Conservation (phyloP, 2,797 vertebrate species). For the Liparis tanakae region DNA sequence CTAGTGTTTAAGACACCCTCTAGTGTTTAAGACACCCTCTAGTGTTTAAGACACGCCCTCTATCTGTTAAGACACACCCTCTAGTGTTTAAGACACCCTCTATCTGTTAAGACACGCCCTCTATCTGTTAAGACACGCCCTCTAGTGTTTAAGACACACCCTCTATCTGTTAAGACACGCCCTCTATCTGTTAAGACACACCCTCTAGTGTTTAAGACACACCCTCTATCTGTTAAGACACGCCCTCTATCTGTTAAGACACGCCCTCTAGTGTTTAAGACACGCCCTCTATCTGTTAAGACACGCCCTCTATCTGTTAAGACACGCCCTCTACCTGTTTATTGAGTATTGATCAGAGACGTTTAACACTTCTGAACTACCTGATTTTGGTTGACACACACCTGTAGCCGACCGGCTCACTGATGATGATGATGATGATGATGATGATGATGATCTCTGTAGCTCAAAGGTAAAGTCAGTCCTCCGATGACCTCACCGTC, state of each 20-base stretch:
- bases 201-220: too few species aligned
- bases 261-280: too few species aligned
- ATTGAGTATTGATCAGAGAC: conserved; percentile 36
- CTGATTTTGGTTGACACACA: conserved; percentile 25
- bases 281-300: background rate
- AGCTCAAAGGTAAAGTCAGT: background rate
- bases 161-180: too few species aligned
- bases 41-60: background rate
- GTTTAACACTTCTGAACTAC: conserved; percentile 16
- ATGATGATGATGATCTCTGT: background rate
- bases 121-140: too few species aligned
- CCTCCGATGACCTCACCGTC: conserved; percentile 27
- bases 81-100: background rate
- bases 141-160: too few species aligned
- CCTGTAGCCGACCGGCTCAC: conserved; percentile 19
- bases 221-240: too few species aligned
- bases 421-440: conserved; percentile 11
- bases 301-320: background rate
- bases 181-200: too few species aligned
- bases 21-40: too few species aligned
- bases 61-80: background rate
- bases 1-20: too few species aligned
- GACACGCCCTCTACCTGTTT: background rate
- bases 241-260: too few species aligned
- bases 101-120: too few species aligned